Base-by-base conservation (phyloP, 1,140 invertebrate genomes). In the Belonocnema kinseyi region DNA sequence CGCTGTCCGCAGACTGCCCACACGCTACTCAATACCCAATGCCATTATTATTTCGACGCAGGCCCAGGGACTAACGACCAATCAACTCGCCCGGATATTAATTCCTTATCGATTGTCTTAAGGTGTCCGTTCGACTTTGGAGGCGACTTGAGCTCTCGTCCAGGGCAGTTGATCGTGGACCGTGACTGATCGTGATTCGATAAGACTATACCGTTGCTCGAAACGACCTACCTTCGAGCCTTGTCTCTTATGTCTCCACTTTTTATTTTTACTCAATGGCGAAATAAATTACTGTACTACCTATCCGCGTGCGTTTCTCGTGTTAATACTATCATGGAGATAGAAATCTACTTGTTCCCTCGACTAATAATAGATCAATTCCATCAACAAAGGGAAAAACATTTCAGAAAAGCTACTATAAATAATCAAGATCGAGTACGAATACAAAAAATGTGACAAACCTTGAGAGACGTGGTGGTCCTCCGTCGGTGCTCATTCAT, bases 31-130 rank as follows among this genome's bases (percentile, higher is more conserved):
- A 85, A 83, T 82, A 82, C 83, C 77, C 85, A 79, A 83, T 85
- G 81, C 86, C 85, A 88, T 90, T 90, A 90, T 91, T 91, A 90
- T 88, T 89, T 88, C 84, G 85, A 90, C 85, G 85, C 80, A 77
- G 80, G 76, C 77, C 76, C 81, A 81, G 54, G 77, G 78, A 81
- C 84, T 88, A 90, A 90, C 88, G 89, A 88, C 85, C 88, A 88
- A 90, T 90, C 87, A 83, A 88, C 88, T 82, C 82, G 81, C 80
- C 80, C 82, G 83, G 85, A 90, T 90, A 91, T 90, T 90, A 90
- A 91, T 90, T 89, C 84, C 85, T 90, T 90, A 90, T 90, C 89
- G 88, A 91, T 88, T 87, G 83, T 84, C 83, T 77, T 80, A 82
- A 85, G 83, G 83, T 84, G 83, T 86, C 82, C 80, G 77, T 82